Evolutionary conservation across 1,140 invertebrate genomes (phyloP).

Genomic region (Aphis craccivora): DNA sequence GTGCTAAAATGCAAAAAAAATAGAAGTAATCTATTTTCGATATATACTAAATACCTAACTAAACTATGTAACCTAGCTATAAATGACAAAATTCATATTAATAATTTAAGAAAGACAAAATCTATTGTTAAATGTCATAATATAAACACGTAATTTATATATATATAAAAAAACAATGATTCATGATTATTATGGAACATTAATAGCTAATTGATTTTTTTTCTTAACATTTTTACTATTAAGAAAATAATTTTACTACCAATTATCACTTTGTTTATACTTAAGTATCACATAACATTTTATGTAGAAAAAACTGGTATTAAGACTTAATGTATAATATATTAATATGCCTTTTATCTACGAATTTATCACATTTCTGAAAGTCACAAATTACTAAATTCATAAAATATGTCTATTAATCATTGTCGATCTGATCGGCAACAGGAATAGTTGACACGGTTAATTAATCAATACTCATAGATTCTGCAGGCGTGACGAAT

Average conservation of each 20-base stretch:
- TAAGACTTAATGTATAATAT: background rate
- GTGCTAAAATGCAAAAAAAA: background rate
- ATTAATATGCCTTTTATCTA: background rate
- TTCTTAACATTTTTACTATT: background rate
- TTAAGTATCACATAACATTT: background rate
- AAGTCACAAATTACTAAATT: background rate
- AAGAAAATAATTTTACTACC: background rate
- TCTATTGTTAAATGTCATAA: background rate
- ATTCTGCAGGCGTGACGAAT: conserved; percentile 25
- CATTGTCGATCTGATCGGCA: background rate
- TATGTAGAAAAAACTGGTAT: background rate
- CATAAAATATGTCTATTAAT: background rate
- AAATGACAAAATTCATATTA: background rate
- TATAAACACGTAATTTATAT: background rate
- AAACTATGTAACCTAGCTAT: background rate
- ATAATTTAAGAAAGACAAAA: background rate
- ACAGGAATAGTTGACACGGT: background rate
- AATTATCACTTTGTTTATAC: background rate
- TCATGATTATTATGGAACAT: background rate
- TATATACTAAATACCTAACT: background rate
- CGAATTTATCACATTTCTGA: background rate
- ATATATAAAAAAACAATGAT: background rate
- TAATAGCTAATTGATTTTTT: background rate
- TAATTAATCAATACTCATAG: background rate
- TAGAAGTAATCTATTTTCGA: background rate